These are phyloP conservation scores for Pecten maximus DNA, from an alignment of 2,888 invertebrate species.

Conservation along the genomic window DNA sequence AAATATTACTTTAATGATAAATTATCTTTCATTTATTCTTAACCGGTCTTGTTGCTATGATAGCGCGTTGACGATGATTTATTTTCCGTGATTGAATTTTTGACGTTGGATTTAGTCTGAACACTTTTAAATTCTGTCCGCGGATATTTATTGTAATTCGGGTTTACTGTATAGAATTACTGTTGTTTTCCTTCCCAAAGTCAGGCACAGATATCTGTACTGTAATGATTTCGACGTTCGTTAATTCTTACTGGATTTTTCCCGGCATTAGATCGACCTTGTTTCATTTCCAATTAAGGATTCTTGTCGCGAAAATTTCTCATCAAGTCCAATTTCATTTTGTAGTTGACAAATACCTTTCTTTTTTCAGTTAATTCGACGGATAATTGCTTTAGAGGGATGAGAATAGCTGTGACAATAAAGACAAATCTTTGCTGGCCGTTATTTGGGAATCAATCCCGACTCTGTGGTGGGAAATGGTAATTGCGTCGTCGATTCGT, in stretches of 20 bases:
- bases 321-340: slow-evolving; percentile 15
- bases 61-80: no score
- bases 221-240: background rate
- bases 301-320: slow-evolving; percentile 18
- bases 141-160: background rate
- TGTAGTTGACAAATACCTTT: slow-evolving; percentile 28
- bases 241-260: background rate
- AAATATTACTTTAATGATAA: no score
- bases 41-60: no score
- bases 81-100: no score
- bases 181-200: background rate
- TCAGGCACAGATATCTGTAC: background rate
- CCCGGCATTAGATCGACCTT: background rate
- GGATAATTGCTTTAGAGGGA: slow-evolving; percentile 23
- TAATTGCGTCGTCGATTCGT: slow-evolving; percentile 20
- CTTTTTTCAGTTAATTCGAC: slow-evolving; percentile 6
- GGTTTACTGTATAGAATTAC: background rate
- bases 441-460: background rate
- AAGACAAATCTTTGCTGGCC: slow-evolving; percentile 13
- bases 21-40: no score
- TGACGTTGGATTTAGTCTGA: no score
- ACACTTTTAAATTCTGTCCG: no score
- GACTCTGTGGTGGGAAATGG: slow-evolving; percentile 18
- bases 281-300: slow-evolving; percentile 18
- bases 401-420: slow-evolving; percentile 7